Evolutionary conservation across 2,888 invertebrate genomes (phyloP), one percentile per base, ranked within the genome.

Genomic region (Nysson spinosus): DNA sequence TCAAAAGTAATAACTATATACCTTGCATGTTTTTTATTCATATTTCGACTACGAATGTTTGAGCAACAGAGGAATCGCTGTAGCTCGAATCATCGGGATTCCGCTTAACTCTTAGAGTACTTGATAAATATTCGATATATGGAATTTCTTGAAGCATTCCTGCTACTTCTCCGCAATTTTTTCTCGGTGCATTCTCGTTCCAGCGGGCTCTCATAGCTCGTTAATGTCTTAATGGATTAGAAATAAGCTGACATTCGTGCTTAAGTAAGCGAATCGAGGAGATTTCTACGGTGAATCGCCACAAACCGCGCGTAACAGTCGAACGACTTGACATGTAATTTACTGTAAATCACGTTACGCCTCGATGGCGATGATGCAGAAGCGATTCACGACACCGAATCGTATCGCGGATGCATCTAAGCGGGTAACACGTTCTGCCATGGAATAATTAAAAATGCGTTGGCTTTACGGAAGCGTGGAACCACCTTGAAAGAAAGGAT

Each of bases 271-370:
- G 43, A 32, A 50, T 26, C 22, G 39, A 14, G 32, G 28, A 26
- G 28, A n/a, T n/a, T 42, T 44, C 24, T 51, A 39, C 12, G 43
- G 20, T 4, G 26, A 28, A 32, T 54, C 40, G 14, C 12, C 49
- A 4, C 20, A 17, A 24, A 42, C 26, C 34, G 16, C 32, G 22
- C 24, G 26, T 34, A 37, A 58, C 32, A 47, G 34, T 26, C 32
- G 42, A 47, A 46, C 35, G 20, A 17, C 68, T 54, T 68, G 69
- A 69, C 63, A 28, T 46, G 64, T 64, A 68, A 69, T 69, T 69
- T 63, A 68, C 52, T 64, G 51, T 58, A 68, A 68, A 68, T 69
- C 63, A 55, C 24, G 63, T 63, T 60, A 55, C 51, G 63, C 42
- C 58, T 68, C 39, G 35, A 22, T 55, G 46, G 51, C 55, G 35